Evolutionary conservation across 2,888 invertebrate species (phyloP).

Genomic region (Meteorus colon): DNA sequence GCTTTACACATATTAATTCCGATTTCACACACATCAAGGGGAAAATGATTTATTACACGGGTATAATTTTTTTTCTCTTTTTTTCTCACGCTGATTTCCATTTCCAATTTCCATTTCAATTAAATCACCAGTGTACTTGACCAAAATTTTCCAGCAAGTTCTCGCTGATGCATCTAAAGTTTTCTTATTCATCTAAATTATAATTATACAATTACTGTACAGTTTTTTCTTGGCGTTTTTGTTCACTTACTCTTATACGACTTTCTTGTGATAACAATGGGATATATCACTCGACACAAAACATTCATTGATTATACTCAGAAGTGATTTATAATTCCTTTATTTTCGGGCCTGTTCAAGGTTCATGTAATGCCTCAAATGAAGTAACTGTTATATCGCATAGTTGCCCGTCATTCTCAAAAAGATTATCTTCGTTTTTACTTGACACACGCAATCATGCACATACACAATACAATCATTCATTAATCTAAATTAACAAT

Average conservation of each 20-base stretch:
- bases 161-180: neutral
- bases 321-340: slow-evolving; percentile 13
- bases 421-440: neutral
- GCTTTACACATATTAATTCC: neutral
- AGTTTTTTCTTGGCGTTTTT: slow-evolving; percentile 22
- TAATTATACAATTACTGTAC: slow-evolving; percentile 36
- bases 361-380: slow-evolving; percentile 6
- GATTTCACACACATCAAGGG: neutral
- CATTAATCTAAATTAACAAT: neutral
- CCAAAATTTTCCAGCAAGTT: neutral
- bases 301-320: slow-evolving; percentile 11
- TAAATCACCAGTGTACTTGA: slow-evolving; percentile 21
- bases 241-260: neutral
- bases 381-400: neutral
- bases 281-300: neutral
- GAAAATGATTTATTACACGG: neutral
- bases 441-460: neutral
- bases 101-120: slow-evolving; percentile 29
- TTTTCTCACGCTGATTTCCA: slow-evolving; percentile 26
- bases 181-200: slow-evolving; percentile 14
- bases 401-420: neutral
- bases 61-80: slow-evolving; percentile 38
- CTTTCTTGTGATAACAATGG: slow-evolving; percentile 18
- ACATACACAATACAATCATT: neutral
- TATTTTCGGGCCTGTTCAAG: neutral